These are phyloP conservation scores for Asteroscopus sphinx DNA, from an alignment of 2,888 invertebrate species.

Conservation along the genomic window DNA sequence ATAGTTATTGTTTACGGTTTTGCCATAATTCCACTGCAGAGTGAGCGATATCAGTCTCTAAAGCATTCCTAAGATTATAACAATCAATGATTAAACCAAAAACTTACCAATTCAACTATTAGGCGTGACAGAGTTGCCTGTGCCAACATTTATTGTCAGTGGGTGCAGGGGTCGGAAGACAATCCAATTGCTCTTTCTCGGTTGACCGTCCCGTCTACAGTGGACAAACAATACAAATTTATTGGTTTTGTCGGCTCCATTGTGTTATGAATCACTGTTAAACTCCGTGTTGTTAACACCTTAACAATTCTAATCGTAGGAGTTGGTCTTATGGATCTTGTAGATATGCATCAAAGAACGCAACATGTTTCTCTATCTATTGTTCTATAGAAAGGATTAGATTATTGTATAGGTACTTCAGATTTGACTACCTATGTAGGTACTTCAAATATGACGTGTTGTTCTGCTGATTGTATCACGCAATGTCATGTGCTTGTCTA, in stretches of 20 bases:
- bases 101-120: constrained; percentile 41
- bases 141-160: constrained; percentile 46
- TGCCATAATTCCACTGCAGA: no score
- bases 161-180: constrained; percentile 48
- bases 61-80: not conserved
- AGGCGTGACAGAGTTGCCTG: constrained; percentile 27
- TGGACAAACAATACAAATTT: constrained; percentile 53
- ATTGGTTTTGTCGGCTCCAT: constrained; percentile 43
- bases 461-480: no score
- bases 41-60: not conserved
- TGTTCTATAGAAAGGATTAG: no score
- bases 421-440: no score
- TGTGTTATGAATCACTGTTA: constrained; percentile 45
- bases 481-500: no score
- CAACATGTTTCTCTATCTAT: no score
- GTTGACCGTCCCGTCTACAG: constrained; percentile 36
- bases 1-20: no score
- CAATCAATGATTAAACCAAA: constrained; percentile 1
- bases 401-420: no score
- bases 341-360: no score
- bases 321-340: not conserved
- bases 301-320: constrained; percentile 21
- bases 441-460: no score
- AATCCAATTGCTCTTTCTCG: constrained; percentile 57
- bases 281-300: constrained; percentile 27